Base-by-base conservation (phyloP, 2,113 vertebrate genomes). In the Melanerpes formicivorus region DNA sequence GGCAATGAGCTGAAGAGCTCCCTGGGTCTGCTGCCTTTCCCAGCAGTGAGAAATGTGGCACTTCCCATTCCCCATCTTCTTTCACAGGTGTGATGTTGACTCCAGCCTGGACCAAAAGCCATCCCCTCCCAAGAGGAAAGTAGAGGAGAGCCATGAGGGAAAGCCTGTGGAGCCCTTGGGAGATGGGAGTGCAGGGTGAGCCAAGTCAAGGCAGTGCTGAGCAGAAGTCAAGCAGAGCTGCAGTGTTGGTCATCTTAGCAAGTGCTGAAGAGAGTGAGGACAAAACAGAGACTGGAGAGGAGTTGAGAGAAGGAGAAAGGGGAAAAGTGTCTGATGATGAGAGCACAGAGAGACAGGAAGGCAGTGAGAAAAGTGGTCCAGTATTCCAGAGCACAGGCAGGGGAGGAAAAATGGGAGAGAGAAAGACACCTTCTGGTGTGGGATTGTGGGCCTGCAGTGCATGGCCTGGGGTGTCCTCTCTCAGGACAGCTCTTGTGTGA, bases 91-190 rank as follows among this genome's bases (percentile, higher is more conserved):
- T 93, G 98, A 99, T 81, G 98, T 99, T 84, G 97, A 98, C 2
- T 98, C 98, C 98, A 98, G 98, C 17, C 95, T 99, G 94, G 99
- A 99, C 95, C 99, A 98, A 94, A 98, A 98, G 79, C 96, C 97
- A 6, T 95, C 72, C 50, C 97, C 97, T 88, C 97, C 98, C 60
- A 98, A 98, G 62, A 98, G 93, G 84, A 98, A 93, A 86, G 37
- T 65, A 30, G 97, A 96, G n/a, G 88, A 96, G 74, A 94, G 92
- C 69, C 65, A 6, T 32, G 17, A 71, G 42, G 93, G 93, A 64
- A 90, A 87, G 37, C 70, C 15, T 19, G 69, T 91, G 59, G 84
- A 55, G 4, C 64, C 46, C 34, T 40, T 67, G 22, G 91, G 44
- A 30, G n/a, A 14, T 15, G 74, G 84, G n/a, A 4, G 50, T 37